phyloP scores from a whole-genome alignment of 2,888 invertebrate species.

The Magallana nippona region DNA sequence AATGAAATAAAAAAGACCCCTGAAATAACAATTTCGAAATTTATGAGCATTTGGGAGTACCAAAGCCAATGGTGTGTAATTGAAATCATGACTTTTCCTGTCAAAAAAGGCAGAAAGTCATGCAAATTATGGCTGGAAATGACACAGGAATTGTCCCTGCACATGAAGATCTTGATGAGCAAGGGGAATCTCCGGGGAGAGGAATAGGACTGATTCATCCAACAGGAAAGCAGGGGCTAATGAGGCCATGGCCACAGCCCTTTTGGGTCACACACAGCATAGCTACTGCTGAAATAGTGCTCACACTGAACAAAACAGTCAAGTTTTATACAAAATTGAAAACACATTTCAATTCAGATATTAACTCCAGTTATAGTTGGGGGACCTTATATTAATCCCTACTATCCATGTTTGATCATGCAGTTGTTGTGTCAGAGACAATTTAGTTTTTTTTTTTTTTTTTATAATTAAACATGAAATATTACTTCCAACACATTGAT shows the following conservation, averaged over 20 bases:
- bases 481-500: no score
- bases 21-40: neutral
- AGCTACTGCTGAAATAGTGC: no score
- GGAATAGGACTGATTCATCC: neutral
- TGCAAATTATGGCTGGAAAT: slow-evolving; percentile 13
- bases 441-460: no score
- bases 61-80: neutral
- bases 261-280: no score
- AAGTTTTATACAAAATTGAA: no score
- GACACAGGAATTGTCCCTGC: neutral
- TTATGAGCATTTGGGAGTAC: neutral
- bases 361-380: no score
- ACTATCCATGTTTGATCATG: no score
- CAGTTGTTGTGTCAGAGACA: no score
- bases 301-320: no score
- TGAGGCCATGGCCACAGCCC: neutral
- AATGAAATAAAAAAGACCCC: neutral
- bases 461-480: no score
- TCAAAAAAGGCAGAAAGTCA: neutral
- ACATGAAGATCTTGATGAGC: neutral
- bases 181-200: neutral
- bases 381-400: no score
- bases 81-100: slow-evolving; percentile 12
- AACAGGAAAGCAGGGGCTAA: neutral
- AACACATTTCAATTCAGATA: no score